phyloP scores from a whole-genome alignment of 2,888 invertebrate species.

The Drosophila nr. fundita region DNA sequence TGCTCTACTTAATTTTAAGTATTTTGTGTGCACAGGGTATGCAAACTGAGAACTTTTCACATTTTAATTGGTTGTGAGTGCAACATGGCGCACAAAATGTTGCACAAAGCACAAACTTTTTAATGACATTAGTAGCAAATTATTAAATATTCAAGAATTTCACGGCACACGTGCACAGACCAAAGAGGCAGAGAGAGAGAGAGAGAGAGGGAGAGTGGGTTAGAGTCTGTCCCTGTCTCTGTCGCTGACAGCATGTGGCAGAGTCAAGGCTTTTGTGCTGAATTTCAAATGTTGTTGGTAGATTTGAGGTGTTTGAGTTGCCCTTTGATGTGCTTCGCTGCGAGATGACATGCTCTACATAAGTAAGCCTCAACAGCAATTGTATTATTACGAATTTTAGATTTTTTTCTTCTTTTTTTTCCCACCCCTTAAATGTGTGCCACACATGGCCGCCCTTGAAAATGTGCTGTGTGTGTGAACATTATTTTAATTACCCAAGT shows the following conservation, averaged over 20 bases:
- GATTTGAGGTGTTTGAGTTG: constrained; percentile 22
- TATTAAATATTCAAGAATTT: constrained; percentile 55
- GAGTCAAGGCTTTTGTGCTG: constrained; percentile 56
- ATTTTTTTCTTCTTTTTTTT: constrained; percentile 25
- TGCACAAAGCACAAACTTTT: constrained; percentile 71
- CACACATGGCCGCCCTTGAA: constrained; percentile 77
- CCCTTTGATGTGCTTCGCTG: constrained; percentile 32
- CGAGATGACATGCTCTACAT: constrained; percentile 60
- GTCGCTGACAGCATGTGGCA: constrained; percentile 25
- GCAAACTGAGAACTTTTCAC: constrained; percentile 57
- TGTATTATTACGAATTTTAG: constrained; percentile 11
- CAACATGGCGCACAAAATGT: constrained; percentile 41
- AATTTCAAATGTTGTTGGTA: constrained; percentile 32
- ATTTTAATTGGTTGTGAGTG: constrained; percentile 65
- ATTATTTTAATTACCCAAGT: constrained; percentile 74
- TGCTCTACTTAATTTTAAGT: not conserved
- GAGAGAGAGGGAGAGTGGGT: not conserved
- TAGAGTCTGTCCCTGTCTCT: not conserved
- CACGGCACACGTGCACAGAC: constrained; percentile 25
- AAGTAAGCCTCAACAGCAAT: constrained; percentile 29
- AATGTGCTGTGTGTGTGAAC: constrained; percentile 65
- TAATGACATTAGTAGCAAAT: constrained; percentile 69
- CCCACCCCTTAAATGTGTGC: constrained; percentile 70
- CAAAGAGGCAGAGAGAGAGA: no score
- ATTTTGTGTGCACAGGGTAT: not conserved